Base-by-base conservation (phyloP, 2,113 vertebrate genomes). In the Pseudolaguvia tuberculata region DNA sequence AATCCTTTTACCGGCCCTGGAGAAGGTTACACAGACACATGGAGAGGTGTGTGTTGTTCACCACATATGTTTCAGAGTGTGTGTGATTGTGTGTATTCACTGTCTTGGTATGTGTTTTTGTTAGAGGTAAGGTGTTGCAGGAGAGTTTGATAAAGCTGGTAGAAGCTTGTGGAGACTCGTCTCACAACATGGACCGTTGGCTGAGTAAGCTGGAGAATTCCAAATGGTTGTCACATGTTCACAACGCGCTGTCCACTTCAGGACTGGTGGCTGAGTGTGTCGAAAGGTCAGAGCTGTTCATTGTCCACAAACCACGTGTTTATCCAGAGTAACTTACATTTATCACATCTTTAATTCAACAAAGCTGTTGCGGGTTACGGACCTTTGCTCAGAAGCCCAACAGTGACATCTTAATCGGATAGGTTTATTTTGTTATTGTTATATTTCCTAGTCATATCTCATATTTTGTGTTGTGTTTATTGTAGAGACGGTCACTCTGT, bases 191-290 rank as follows among this genome's bases (percentile, higher is more conserved):
- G 88, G 92, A 94, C 59, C 88, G 88, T 3, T 95, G 94, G 94
- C 92, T 97, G 76, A 88, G 88, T 83, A 89, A 87, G 20, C 88
- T 94, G 62, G 93, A 94, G 59, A 85, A 92, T 83, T 93, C 93
- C 71, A 89, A 82, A 78, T 96, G 94, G 93, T 88, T 97, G 78
- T 80, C 89, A 25, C 91, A 94, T 9, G 85, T 96, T 84, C 92
- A 95, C 63, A 92, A 86, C 0, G 90, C 91, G 0, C 87, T 94
- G 78, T 91, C 89, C 59, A 88, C 89, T 0, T 91, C 93, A 21
- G 94, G 94, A 45, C 88, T 95, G 72, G 89, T 91, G 8, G 93
- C 89, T 0, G 91, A 94, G 84, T 93, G 91, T 86, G 81, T 95
- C 80, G 94, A 96, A 72, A 93, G 93, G 93, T 95, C 27, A 83